Evolutionary conservation across 2,888 invertebrate species (phyloP), one percentile per base, ranked within the genome.

Genomic region (Parnassius orleans): DNA sequence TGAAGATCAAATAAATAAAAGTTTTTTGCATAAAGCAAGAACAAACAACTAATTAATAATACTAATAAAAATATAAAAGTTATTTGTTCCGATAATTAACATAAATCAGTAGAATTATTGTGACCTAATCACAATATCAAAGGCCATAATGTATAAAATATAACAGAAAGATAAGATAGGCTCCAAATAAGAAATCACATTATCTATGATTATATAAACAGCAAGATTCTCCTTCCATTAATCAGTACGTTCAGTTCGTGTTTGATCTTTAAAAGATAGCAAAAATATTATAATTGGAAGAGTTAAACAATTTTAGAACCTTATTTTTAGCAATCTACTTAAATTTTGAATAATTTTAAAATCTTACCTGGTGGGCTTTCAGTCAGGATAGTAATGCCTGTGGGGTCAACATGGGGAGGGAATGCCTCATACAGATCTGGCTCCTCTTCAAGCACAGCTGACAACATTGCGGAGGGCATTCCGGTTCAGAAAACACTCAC

Each of bases 381-480:
- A 55, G 94, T 94, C 67, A 94, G 92, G 71, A 95, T 93, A 42
- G 95, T 94, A 74, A 96, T 95, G 75, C 95, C 95, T 68, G 94
- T 94, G 60, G 95, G 94, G 85, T 96, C 96, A 69, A 97, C 96
- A 84, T 96, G 95, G 64, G 95, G 94, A 68, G 96, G 95, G 85
- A 95, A 97, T 64, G 95, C 95, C 89, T 95, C 95, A 76, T 95
- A 95, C 76, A 95, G 92, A 84, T 95, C 95, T 70, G 93, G 93
- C 87, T 95, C 95, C 89, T 95, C 95, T 90, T 95, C 95, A 77
- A 94, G 92, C 84, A 95, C 93, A 73, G 94, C 94, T 73, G 95
- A 94, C 92, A 95, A 91, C 93, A 95, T 95, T 79, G 94, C 95
- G 88, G 93, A 93, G 80, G 92, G 92, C 92, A 92, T 92, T 72